Evolutionary conservation across 2,797 vertebrate genomes (phyloP), one percentile per base, ranked within the genome.

Genomic region (Rhinogobio ventralis): DNA sequence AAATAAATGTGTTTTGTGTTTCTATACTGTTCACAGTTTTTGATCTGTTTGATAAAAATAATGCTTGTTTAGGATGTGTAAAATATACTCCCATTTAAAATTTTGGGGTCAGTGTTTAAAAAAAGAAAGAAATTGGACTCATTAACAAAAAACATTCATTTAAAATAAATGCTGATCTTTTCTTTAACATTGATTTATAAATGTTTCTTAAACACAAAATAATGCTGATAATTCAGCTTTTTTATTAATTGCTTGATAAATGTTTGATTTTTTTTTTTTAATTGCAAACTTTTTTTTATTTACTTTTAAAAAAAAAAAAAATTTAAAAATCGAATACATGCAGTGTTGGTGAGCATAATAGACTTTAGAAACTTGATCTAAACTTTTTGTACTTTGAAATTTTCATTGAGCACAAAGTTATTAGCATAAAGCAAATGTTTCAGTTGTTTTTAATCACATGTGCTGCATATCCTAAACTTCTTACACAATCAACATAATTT

Each of bases 1-100:
- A 92, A 39, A 2, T 0, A 76, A 4, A 25, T 85, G 55, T 11
- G 83, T 67, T 85, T 30, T 85, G 17, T 7, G 0, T 45, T 83
- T 53, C 57, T 79, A 13, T 76, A 0, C 45, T 14, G 5, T 87
- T 46, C 2, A 42, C 3, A 14, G 15, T 25, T 53, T 17, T 33
- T 33, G 6, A 53, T 39, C 39, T 9, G 9, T 33, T 82, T 82
- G 7, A 28, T 28, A 1, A 25, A 55, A 28, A 28, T 25, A 2
- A 60, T 62, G 5, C 14, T n/a, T 28, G 23, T 78, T 8, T 78
- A 39, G 39, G 2, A 25, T 62, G 57, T 78, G 11, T 9, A 17
- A 72, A 7, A 13, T 28, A 71, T 25, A 5, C 19, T 5, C 39
- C 36, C 30, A 19, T 11, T 9, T 19, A 83, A 9, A 74, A 49